Percentiles rank a stretch among this genome's conserved stretches.
Conservation (phyloP, 1,140 invertebrate genomes). For the Zophobas morio region DNA sequence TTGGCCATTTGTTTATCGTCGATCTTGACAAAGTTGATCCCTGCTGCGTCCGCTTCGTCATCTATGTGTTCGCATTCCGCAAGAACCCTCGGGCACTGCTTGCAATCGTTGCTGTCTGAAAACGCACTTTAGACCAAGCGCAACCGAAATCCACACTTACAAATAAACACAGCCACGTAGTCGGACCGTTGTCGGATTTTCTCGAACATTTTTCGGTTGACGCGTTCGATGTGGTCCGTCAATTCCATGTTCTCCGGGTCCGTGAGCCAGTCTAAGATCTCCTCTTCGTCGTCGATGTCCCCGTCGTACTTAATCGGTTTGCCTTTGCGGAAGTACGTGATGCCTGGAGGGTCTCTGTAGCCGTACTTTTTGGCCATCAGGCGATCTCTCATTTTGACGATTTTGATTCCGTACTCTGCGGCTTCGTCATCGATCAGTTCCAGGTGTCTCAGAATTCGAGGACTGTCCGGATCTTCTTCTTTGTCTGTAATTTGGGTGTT, state of each 20-base stretch:
- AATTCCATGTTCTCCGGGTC: constrained; percentile 96
- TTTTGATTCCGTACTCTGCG: constrained; percentile 91
- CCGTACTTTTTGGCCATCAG: constrained; percentile 97
- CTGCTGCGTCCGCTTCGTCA: constrained; percentile 92
- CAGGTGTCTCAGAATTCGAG: constrained; percentile 84
- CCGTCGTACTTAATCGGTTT: constrained; percentile 94
- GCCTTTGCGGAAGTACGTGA: constrained; percentile 92
- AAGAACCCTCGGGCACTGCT: constrained; percentile 91
- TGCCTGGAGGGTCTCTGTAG: constrained; percentile 88
- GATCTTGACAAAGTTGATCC: constrained; percentile 94
- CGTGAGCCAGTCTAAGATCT: constrained; percentile 94
- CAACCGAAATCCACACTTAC: constrained; percentile 73
- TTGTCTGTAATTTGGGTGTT: constrained; percentile 74
- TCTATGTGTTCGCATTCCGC: constrained; percentile 94
- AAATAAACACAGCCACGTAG: constrained; percentile 95
- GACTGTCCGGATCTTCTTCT: constrained; percentile 85
- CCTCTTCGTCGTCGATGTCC: constrained; percentile 94
- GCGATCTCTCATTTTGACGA: constrained; percentile 90
- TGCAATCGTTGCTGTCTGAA: constrained; percentile 93
- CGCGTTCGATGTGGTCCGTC: constrained; percentile 93
- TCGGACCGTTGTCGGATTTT: constrained; percentile 92
- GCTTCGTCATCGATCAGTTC: constrained; percentile 95
- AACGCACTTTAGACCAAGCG: constrained; percentile 65
- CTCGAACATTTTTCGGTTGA: constrained; percentile 94
- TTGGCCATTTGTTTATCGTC: constrained; percentile 90